Evolutionary conservation across 2,797 vertebrate genomes (phyloP), one percentile per base, ranked within the genome.

Genomic region (Anolis apletophallus): DNA sequence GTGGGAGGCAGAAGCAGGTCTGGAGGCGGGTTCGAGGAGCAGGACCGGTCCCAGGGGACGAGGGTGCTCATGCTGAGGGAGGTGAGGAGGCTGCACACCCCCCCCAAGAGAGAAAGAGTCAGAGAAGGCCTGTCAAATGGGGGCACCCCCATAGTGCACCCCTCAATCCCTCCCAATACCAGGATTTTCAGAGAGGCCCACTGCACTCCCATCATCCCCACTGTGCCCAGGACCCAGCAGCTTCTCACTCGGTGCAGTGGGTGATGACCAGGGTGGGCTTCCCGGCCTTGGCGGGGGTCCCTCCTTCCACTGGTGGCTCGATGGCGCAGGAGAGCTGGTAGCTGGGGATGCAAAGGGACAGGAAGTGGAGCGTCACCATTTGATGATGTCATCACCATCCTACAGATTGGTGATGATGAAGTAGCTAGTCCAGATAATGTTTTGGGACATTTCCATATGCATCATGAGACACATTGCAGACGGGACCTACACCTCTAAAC

Each of bases 271-370:
- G 95, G 0, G 97, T 96, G 1, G 98, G 98, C 72, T 97, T 95
- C 19, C 92, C 79, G 95, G 1, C 96, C 92, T 75, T 96, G 96
- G 11, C 88, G n/a, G 79, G 95, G 91, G 59, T 97, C 21, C 10
- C 80, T 14, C 29, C 68, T 12, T 87, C 97, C 61, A 90, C 21
- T 0, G 97, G 96, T 0, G 96, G 95, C 92, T 98, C 98, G 3
- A 98, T 98, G 78, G 97, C 96, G 93, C 96, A 98, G 90, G 98
- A 98, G 71, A 98, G 94, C 32, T 95, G 97, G 93, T 99, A 98
- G 93, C 98, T 99, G 92, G 3, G 34, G 1, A 3, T 5, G 32
- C 4, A 8, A 54, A 10, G 5, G 26, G 84, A 5, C 1, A 40
- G 3, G 26, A 52, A 55, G 2, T 10, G 61, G 36, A 19, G 1